phyloP scores from a whole-genome alignment of 1,140 invertebrate species.

The Melanaphis sacchari region DNA sequence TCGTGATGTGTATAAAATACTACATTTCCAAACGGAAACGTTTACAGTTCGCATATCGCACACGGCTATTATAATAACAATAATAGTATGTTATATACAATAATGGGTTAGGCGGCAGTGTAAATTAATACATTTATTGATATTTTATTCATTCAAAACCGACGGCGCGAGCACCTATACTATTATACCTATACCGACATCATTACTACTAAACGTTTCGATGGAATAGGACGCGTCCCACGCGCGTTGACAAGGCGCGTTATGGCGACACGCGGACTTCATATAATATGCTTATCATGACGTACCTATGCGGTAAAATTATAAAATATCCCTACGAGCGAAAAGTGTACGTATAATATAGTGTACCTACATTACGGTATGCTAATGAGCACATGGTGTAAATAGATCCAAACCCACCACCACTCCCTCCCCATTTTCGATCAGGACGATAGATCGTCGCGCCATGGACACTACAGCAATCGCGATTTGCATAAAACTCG shows the following conservation, averaged over 20 bases:
- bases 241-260: conserved; percentile 12
- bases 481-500: conserved; percentile 20
- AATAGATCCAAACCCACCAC: not conserved
- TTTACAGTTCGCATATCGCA: not conserved
- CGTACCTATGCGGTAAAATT: not conserved
- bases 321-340: not conserved
- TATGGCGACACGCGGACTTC: not conserved
- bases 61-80: not conserved
- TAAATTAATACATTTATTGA: not conserved
- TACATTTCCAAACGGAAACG: not conserved
- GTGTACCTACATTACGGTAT: not conserved
- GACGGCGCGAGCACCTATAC: not conserved
- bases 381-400: not conserved
- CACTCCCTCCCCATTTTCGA: not conserved
- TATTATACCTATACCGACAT: not conserved
- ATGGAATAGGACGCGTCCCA: not conserved
- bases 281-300: not conserved
- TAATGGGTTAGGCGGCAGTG: not conserved
- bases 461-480: not conserved
- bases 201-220: not conserved
- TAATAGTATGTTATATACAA: not conserved
- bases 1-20: not conserved
- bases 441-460: not conserved
- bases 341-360: not conserved
- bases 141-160: not conserved